These are phyloP conservation scores for Drosophila robusta DNA, from an alignment of 2,888 invertebrate genomes.

Conservation along the genomic window DNA sequence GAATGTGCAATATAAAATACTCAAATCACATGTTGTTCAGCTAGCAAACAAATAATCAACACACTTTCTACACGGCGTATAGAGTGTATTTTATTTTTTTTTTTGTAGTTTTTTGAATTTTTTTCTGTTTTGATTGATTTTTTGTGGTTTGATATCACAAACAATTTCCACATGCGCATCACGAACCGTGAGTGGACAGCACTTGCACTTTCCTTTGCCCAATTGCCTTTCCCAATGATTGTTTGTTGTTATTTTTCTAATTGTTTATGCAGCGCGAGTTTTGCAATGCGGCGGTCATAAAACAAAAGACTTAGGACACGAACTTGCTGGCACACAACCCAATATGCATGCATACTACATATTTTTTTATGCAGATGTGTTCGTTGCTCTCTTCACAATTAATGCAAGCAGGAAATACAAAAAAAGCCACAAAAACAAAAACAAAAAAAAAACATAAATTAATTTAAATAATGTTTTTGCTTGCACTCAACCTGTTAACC, in stretches of 20 bases:
- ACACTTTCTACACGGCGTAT: constrained; percentile 60
- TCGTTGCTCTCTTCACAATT: constrained; percentile 22
- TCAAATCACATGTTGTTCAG: constrained; percentile 42
- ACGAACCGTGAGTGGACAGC: constrained; percentile 49
- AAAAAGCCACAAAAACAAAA: background rate
- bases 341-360: background rate
- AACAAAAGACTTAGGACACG: constrained; percentile 71
- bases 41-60: constrained; percentile 31
- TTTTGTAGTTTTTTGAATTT: constrained; percentile 8
- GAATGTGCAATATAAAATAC: constrained; percentile 28
- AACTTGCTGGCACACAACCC: constrained; percentile 38
- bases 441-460: background rate
- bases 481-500: constrained; percentile 62
- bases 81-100: background rate
- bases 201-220: constrained; percentile 74
- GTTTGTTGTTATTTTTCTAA: constrained; percentile 36
- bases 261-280: constrained; percentile 66
- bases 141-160: constrained; percentile 35
- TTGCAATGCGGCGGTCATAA: constrained; percentile 49
- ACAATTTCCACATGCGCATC: constrained; percentile 51
- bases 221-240: constrained; percentile 36
- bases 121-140: constrained; percentile 57
- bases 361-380: background rate
- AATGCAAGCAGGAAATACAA: constrained; percentile 21
- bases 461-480: constrained; percentile 11